These are phyloP conservation scores for Formica selysi DNA, from an alignment of 1,140 invertebrate genomes.

Conservation along the genomic window DNA sequence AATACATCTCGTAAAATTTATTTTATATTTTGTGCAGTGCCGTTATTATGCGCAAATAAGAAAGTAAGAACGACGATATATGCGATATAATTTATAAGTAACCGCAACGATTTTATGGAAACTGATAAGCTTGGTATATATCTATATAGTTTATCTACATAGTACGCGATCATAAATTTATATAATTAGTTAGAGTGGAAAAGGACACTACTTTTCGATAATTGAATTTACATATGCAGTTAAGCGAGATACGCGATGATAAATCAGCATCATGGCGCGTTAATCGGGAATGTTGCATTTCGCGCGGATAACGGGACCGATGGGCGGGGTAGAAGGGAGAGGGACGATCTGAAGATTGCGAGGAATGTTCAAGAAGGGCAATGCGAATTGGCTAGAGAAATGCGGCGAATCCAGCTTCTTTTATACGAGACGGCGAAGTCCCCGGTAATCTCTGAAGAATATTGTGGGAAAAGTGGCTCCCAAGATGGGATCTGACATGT, in stretches of 20 bases:
- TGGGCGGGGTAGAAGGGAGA: no score
- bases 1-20: background rate
- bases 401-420: slow-evolving; percentile 10
- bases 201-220: slow-evolving; percentile 10
- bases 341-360: no score
- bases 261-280: background rate
- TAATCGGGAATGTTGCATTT: background rate
- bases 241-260: background rate
- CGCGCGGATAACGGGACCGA: background rate
- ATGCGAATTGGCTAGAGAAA: background rate
- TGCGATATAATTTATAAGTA: no score
- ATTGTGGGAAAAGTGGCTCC: slow-evolving; percentile 20
- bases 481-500: slow-evolving; percentile 3
- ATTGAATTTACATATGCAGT: background rate
- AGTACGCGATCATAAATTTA: background rate
- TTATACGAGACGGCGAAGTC: background rate
- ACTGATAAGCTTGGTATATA: slow-evolving; percentile 1
- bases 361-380: background rate
- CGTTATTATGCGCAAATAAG: background rate
- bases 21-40: no score
- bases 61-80: background rate
- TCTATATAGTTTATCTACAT: background rate
- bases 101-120: no score
- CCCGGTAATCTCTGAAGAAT: slow-evolving; percentile 28
- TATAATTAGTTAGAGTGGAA: background rate